These are phyloP conservation scores for Crocodylus rhombifer DNA, from an alignment of 2,797 vertebrate species.

Conservation along the genomic window DNA sequence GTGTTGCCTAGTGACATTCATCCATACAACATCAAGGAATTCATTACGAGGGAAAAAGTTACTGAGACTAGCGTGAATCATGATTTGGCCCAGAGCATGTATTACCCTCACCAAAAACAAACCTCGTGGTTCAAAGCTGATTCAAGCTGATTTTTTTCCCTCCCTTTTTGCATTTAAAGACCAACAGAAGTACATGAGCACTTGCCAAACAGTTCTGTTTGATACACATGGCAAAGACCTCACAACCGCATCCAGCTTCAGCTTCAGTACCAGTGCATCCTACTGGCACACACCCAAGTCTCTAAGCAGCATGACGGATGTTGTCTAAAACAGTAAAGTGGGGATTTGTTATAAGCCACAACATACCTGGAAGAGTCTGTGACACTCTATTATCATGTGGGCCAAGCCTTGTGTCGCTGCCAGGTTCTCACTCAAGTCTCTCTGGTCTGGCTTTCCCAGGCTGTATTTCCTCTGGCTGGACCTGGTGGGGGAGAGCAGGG, in stretches of 20 bases:
- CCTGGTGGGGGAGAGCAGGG: conserved; percentile 53
- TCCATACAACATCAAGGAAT: background rate
- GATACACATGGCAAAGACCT: background rate
- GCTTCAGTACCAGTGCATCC: background rate
- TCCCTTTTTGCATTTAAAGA: background rate
- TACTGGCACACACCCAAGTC: background rate
- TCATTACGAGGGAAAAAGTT: background rate
- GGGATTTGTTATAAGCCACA: background rate
- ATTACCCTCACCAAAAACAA: background rate
- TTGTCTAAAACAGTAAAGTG: background rate
- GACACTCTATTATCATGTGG: conserved; percentile 88
- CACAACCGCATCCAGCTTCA: background rate
- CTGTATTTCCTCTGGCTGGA: conserved; percentile 88
- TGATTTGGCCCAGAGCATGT: background rate
- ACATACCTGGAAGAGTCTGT: conserved; percentile 84
- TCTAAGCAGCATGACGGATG: background rate
- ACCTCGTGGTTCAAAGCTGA: too few species aligned
- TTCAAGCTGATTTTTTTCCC: background rate
- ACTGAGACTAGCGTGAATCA: background rate
- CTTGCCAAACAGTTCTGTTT: background rate
- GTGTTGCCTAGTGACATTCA: background rate
- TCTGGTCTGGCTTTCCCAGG: conserved; percentile 89
- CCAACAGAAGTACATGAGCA: background rate
- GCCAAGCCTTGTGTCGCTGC: conserved; percentile 91
- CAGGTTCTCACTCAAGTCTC: conserved; percentile 90